Evolutionary conservation across 2,888 invertebrate species (phyloP).

Genomic region (Tinea pellionella): DNA sequence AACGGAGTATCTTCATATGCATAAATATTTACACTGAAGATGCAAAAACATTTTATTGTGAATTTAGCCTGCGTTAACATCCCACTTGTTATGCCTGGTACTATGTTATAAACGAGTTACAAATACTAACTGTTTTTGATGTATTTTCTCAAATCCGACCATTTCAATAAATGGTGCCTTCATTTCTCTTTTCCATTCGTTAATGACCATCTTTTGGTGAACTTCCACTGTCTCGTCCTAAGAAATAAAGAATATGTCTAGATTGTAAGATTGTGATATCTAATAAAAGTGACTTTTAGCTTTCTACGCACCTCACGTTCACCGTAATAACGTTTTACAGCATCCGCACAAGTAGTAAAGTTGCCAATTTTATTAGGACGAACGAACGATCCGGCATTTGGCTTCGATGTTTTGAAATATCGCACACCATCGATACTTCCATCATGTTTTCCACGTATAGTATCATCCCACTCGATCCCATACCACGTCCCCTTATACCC

Average conservation of each 20-base stretch:
- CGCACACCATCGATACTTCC: conserved; percentile 83
- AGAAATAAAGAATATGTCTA: conserved; percentile 21
- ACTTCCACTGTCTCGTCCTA: conserved; percentile 69
- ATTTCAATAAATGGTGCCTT: conserved; percentile 87
- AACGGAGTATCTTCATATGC: too few species aligned
- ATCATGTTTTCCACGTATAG: conserved; percentile 90
- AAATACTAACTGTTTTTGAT: conserved; percentile 63
- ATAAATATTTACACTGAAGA: too few species aligned
- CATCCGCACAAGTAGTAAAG: conserved; percentile 78
- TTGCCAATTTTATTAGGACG: conserved; percentile 82
- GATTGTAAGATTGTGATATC: too few species aligned
- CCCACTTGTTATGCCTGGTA: too few species aligned
- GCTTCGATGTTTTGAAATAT: conserved; percentile 82
- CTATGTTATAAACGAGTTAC: too few species aligned
- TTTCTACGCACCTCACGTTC: conserved; percentile 44
- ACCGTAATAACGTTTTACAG: conserved; percentile 70
- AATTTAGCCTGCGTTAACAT: too few species aligned
- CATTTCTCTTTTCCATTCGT: conserved; percentile 76
- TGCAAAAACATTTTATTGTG: too few species aligned
- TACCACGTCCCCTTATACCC: conserved; percentile 84
- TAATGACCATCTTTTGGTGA: conserved; percentile 69
- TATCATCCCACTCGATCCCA: conserved; percentile 97
- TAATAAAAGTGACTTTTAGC: not conserved
- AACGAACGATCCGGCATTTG: conserved; percentile 91
- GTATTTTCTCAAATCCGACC: conserved; percentile 90